A percentile compares a stretch with the other conserved stretches of the same genome.
Conservation (phyloP, 1,140 invertebrate genomes). For the Bombyx mandarina region DNA sequence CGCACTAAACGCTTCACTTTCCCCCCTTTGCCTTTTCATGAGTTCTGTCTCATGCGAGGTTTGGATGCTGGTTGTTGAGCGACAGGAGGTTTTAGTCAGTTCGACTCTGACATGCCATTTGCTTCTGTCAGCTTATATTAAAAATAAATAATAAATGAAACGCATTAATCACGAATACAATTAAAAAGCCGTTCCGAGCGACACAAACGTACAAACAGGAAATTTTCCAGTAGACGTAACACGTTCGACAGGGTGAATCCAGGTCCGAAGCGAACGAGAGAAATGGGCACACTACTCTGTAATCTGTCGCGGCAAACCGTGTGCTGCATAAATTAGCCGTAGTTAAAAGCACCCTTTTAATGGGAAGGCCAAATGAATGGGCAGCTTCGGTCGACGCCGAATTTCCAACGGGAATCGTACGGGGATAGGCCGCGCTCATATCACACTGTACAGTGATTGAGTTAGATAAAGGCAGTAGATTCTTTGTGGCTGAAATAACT, state of each 20-base stretch:
- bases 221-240: conserved; percentile 26
- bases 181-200: conserved; percentile 1
- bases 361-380: conserved; percentile 43
- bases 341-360: conserved; percentile 42
- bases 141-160: too few species aligned
- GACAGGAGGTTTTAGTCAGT: too few species aligned
- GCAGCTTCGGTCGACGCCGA: conserved; percentile 20
- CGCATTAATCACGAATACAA: background rate
- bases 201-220: conserved; percentile 29
- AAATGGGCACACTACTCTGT: conserved; percentile 31
- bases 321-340: conserved; percentile 32
- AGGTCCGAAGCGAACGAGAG: conserved; percentile 18
- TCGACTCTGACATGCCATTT: too few species aligned
- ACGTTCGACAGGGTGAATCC: conserved; percentile 32
- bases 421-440: conserved; percentile 10
- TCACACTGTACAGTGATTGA: background rate
- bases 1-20: too few species aligned
- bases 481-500: too few species aligned
- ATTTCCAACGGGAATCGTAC: conserved; percentile 22
- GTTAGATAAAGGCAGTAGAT: too few species aligned
- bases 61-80: too few species aligned
- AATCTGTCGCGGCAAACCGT: conserved; percentile 38
- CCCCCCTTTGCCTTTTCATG: too few species aligned
- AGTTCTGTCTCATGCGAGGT: too few species aligned
- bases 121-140: too few species aligned